Evolutionary conservation across 23 tunicate genomes (phyloP).

Genomic region (Trididemnum miniatum): DNA sequence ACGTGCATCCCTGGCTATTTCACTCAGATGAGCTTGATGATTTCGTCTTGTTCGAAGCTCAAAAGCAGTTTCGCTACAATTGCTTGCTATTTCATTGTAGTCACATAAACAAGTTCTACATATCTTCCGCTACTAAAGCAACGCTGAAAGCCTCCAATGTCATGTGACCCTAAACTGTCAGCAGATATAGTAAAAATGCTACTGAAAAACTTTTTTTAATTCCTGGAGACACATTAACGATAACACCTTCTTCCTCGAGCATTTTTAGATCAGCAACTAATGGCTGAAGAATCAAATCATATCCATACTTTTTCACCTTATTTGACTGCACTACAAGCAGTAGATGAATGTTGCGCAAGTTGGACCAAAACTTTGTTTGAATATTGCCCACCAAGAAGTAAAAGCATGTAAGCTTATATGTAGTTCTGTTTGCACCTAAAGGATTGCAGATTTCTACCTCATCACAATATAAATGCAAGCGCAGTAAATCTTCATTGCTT

Average conservation of each 20-base stretch:
- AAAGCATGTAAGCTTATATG: constrained; percentile 11
- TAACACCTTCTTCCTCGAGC: neutral
- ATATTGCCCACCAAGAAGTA: constrained; percentile 11
- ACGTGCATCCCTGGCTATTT: neutral
- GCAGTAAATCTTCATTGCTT: neutral
- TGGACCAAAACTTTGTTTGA: constrained; percentile 4
- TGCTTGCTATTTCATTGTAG: neutral
- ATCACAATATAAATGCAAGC: constrained; percentile 10
- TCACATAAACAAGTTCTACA: neutral
- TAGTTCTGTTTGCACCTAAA: neutral
- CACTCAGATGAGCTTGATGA: neutral
- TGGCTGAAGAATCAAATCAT: neutral
- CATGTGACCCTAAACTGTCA: neutral
- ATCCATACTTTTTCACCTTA: neutral
- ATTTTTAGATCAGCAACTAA: neutral
- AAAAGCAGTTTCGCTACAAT: neutral
- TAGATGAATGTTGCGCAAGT: constrained; percentile 15
- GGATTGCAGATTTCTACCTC: constrained; percentile 10
- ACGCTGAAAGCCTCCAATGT: neutral
- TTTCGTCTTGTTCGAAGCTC: neutral
- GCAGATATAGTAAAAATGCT: neutral
- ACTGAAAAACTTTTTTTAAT: neutral
- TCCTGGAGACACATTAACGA: neutral
- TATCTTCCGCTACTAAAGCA: neutral
- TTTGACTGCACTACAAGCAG: constrained; percentile 6